Conservation (phyloP, 2,113 vertebrate genomes). For the Cyprinodon brontotheroides region DNA sequence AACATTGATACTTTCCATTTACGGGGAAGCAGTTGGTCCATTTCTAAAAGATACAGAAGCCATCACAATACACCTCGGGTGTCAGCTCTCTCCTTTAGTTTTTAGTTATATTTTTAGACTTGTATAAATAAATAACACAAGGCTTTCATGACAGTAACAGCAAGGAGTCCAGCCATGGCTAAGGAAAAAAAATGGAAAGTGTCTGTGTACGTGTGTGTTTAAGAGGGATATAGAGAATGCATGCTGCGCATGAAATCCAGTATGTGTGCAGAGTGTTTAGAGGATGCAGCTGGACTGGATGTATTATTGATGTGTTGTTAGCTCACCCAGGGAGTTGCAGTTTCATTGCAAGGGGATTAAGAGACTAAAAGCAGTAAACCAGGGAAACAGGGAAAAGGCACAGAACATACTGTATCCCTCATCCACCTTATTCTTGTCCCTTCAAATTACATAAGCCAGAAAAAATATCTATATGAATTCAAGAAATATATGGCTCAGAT, state of each 20-base stretch:
- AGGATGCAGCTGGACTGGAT: slow-evolving; percentile 72
- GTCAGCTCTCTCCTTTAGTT: slow-evolving; percentile 53
- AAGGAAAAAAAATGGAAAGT: slow-evolving; percentile 50
- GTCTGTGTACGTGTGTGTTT: slow-evolving; percentile 44
- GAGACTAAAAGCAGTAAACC: slow-evolving; percentile 69
- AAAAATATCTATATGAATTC: too few species aligned
- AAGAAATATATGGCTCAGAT: background rate
- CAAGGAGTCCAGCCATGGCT: slow-evolving; percentile 53
- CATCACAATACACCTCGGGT: slow-evolving; percentile 58
- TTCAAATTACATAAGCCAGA: slow-evolving; percentile 31
- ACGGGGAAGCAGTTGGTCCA: slow-evolving; percentile 40
- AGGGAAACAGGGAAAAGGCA: slow-evolving; percentile 58
- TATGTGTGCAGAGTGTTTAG: slow-evolving; percentile 41
- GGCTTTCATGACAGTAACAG: slow-evolving; percentile 69
- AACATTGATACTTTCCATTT: slow-evolving; percentile 54
- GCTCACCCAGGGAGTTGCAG: slow-evolving; percentile 68
- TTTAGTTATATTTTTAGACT: slow-evolving; percentile 61
- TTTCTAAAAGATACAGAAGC: slow-evolving; percentile 52
- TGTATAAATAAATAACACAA: slow-evolving; percentile 69
- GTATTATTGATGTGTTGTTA: slow-evolving; percentile 78
- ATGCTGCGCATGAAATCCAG: slow-evolving; percentile 34
- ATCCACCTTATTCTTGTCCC: slow-evolving; percentile 1
- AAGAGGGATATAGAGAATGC: slow-evolving; percentile 34
- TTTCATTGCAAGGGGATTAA: slow-evolving; percentile 75
- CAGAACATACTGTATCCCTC: slow-evolving; percentile 25